These are phyloP conservation scores for Drosophila parvula DNA, from an alignment of 1,140 invertebrate species.

Conservation along the genomic window DNA sequence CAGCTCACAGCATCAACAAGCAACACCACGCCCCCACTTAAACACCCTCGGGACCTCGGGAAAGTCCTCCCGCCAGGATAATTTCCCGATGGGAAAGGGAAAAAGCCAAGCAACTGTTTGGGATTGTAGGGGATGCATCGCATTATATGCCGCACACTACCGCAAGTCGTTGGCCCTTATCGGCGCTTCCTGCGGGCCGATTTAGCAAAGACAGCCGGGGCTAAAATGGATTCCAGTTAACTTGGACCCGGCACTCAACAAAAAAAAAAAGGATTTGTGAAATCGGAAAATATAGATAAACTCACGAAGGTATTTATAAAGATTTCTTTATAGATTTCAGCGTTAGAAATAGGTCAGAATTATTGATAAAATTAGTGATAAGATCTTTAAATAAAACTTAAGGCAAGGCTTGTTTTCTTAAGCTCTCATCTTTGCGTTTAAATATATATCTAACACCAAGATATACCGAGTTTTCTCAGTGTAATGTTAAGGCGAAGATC, in stretches of 20 bases:
- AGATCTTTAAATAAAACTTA: no score
- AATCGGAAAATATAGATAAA: not conserved
- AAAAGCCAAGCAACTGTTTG: not conserved
- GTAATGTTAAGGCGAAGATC: not conserved
- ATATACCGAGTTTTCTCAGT: slow-evolving; percentile 3
- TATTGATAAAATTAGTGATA: no score
- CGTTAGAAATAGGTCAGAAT: no score
- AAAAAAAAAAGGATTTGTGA: not conserved
- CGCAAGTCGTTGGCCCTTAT: slow-evolving; percentile 76
- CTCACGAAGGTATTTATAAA: no score
- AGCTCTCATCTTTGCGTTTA: no score
- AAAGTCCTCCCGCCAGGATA: slow-evolving; percentile 40
- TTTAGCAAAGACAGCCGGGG: slow-evolving; percentile 36
- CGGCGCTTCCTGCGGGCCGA: slow-evolving; percentile 62
- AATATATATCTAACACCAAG: no score
- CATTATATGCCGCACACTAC: slow-evolving; percentile 67
- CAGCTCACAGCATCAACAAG: slow-evolving; percentile 25
- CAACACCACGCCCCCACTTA: slow-evolving; percentile 22
- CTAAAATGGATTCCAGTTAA: slow-evolving; percentile 46
- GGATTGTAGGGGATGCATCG: slow-evolving; percentile 40
- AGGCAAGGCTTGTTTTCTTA: no score
- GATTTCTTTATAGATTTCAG: no score
- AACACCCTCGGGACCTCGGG: slow-evolving; percentile 24
- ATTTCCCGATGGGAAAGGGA: slow-evolving; percentile 23
- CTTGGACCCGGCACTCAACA: slow-evolving; percentile 13